A percentile compares a stretch with the other conserved stretches of the same genome.
These are phyloP conservation scores for Motacilla tschutschensis DNA, from an alignment of 2,113 vertebrate genomes.

Conservation along the genomic window DNA sequence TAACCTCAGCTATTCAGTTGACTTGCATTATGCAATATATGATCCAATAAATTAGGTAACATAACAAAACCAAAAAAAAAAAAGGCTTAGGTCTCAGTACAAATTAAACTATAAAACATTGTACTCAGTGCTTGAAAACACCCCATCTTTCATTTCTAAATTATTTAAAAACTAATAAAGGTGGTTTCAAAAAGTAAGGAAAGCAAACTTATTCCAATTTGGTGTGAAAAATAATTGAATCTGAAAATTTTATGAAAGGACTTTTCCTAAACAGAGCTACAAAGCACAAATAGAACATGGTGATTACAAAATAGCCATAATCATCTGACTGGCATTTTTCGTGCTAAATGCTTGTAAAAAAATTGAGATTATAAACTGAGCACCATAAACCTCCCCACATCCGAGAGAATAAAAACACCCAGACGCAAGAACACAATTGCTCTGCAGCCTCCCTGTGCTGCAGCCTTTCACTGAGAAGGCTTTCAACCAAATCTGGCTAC, in stretches of 20 bases:
- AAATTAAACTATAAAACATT: conserved; percentile 72
- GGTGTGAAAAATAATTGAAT: conserved; percentile 7
- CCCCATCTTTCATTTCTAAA: conserved; percentile 38
- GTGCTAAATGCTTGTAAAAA: not conserved
- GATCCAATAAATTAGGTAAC: conserved; percentile 65
- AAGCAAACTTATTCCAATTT: not conserved
- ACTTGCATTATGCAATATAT: conserved; percentile 47
- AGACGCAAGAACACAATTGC: not conserved
- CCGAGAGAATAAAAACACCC: not conserved
- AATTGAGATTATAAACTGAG: not conserved
- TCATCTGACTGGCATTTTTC: not conserved
- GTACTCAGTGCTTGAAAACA: not conserved
- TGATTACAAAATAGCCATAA: not conserved
- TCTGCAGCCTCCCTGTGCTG: not conserved
- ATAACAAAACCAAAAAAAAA: conserved; percentile 45
- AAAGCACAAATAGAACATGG: not conserved
- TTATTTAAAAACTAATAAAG: conserved; percentile 25
- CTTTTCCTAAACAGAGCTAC: not conserved
- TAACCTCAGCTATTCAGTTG: conserved; percentile 54
- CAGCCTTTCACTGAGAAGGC: not conserved
- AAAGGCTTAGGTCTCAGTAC: conserved; percentile 17
- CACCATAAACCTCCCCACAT: not conserved
- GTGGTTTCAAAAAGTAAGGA: conserved; percentile 2
- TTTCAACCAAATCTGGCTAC: conserved; percentile 12
- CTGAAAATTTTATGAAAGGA: conserved; percentile 6